phyloP scores from a whole-genome alignment of 2,888 invertebrate species.

The Drosophila parthenogenetica region DNA sequence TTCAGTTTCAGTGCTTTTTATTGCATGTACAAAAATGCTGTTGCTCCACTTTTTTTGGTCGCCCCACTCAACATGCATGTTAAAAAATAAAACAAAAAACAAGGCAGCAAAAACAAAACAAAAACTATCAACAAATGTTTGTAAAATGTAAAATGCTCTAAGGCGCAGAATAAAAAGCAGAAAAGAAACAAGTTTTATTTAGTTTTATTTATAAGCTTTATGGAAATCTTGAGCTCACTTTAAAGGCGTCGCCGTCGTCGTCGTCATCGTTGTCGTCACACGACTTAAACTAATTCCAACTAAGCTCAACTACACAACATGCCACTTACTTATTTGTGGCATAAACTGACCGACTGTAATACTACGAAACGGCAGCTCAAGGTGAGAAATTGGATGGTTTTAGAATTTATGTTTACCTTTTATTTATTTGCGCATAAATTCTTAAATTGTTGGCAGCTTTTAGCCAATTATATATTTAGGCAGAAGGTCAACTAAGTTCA shows the following conservation, averaged over 20 bases:
- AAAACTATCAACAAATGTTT: slow-evolving; percentile 50
- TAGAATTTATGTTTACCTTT: slow-evolving; percentile 30
- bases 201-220: slow-evolving; percentile 55
- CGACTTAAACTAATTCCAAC: slow-evolving; percentile 27
- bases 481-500: slow-evolving; percentile 47
- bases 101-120: background rate
- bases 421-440: slow-evolving; percentile 4
- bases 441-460: background rate
- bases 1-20: slow-evolving; percentile 43
- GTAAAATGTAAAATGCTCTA: slow-evolving; percentile 63
- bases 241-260: slow-evolving; percentile 61
- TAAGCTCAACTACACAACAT: slow-evolving; percentile 30
- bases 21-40: slow-evolving; percentile 51
- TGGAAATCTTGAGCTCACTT: slow-evolving; percentile 64
- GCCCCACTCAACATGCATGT: slow-evolving; percentile 57
- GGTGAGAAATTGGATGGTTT: slow-evolving; percentile 53
- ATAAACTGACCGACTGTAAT: slow-evolving; percentile 32
- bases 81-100: slow-evolving; percentile 35
- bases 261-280: slow-evolving; percentile 47
- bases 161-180: slow-evolving; percentile 33
- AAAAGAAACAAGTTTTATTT: slow-evolving; percentile 48
- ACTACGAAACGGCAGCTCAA: slow-evolving; percentile 64
- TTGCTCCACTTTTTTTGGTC: slow-evolving; percentile 58
- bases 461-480: slow-evolving; percentile 9
- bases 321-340: slow-evolving; percentile 14